Evolutionary conservation across 2,797 vertebrate genomes (phyloP), one percentile per base, ranked within the genome.

Genomic region (Neostethus bicornis): DNA sequence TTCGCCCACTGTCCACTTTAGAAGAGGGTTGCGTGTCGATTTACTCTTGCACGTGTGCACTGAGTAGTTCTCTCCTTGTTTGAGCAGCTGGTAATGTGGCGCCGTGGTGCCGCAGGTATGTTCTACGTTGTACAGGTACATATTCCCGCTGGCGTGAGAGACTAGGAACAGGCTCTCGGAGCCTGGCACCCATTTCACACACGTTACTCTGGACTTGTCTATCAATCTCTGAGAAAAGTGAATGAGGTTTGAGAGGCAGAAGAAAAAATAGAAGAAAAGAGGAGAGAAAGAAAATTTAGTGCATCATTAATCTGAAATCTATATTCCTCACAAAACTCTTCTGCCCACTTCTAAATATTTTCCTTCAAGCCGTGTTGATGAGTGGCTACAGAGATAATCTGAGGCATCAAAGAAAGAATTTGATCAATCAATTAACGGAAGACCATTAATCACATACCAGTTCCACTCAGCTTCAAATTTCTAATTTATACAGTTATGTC

Each of bases 101-200:
- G 95, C 94, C 20, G 96, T 94, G 80, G 96, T 93, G 72, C 96
- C 96, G 63, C 96, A 98, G 61, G 94, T 91, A 89, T 98, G 95
- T 80, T 99, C 97, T 91, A 97, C 96, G 1, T 98, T 98, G 91
- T 98, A 98, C 85, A 98, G 89, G 90, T 98, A 99, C 95, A 98
- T 94, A 91, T 84, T 96, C 83, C 97, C 96, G 61, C 95, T 99
- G 75, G 96, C 94, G 85, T 99, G 96, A 77, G 95, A 95, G 81
- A 98, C 97, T 81, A 99, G 90, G 83, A 99, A 99, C 75, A 99
- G 94, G 86, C 94, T 97, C 92, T 99, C 96, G 14, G 96, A 98
- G 79, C 96, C 97, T n/a, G 97, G 96, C 12, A 98, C 96, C 97
- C 97, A 99, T 93, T 91, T 94, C 75, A 99, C 96, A 89, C 96